Conservation (phyloP, 2,113 vertebrate species). For the Prionailurus bengalensis region DNA sequence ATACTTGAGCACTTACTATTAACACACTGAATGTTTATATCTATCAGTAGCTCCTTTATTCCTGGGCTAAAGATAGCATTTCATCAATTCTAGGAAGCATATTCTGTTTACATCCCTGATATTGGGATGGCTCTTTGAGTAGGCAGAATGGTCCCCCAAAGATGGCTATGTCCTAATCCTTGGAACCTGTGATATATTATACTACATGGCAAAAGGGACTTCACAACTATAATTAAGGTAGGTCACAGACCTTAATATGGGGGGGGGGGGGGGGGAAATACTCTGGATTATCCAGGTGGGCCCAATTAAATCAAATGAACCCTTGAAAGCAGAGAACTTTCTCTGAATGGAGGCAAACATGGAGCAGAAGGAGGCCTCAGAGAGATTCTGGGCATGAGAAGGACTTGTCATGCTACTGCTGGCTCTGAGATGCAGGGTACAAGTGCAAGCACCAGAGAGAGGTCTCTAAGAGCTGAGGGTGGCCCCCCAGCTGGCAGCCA, state of each 20-base stretch:
- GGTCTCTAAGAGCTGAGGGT: background rate
- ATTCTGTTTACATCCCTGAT: background rate
- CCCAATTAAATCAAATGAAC: background rate
- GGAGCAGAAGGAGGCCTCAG: background rate
- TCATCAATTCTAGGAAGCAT: constrained; percentile 14
- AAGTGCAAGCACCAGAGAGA: background rate
- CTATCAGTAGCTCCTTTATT: background rate
- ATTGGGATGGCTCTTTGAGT: background rate
- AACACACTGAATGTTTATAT: background rate
- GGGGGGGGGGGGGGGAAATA: background rate
- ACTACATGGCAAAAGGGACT: background rate
- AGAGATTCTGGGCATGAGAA: background rate
- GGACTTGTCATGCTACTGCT: background rate
- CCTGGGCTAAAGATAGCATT: background rate
- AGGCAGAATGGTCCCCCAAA: background rate
- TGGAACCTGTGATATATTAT: background rate
- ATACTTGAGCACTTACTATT: background rate
- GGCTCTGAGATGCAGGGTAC: background rate
- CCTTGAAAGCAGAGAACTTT: background rate
- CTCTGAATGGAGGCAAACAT: background rate
- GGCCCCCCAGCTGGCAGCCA: background rate
- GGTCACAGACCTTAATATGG: background rate
- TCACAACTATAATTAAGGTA: background rate
- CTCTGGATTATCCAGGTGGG: background rate
- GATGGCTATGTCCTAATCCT: background rate